Evolutionary conservation across 2,888 invertebrate genomes (phyloP).

Genomic region (Hydrotaea diabolus): DNA sequence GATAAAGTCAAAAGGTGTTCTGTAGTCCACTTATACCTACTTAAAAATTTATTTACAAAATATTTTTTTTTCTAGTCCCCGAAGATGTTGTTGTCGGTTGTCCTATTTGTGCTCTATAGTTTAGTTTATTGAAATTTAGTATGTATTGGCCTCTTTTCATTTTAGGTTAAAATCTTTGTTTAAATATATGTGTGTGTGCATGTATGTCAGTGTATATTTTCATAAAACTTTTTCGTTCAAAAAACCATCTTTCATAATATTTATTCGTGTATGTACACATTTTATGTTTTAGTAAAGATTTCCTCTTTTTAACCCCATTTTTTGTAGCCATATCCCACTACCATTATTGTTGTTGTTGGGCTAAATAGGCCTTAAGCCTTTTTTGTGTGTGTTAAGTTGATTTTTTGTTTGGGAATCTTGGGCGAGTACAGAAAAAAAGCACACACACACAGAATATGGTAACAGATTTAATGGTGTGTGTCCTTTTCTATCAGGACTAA

Average conservation of each 20-base stretch:
- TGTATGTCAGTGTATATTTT: not conserved
- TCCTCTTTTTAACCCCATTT: not conserved
- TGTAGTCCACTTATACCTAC: not conserved
- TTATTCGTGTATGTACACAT: not conserved
- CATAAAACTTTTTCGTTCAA: not conserved
- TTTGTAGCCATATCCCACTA: not conserved
- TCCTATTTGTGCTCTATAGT: constrained; percentile 38
- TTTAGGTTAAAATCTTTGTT: not conserved
- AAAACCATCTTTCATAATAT: not conserved
- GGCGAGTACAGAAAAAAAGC: not conserved
- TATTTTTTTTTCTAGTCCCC: not conserved
- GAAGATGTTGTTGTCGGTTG: constrained; percentile 42
- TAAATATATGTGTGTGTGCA: not conserved
- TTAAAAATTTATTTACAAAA: not conserved
- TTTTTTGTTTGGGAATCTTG: not conserved
- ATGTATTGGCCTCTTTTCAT: constrained; percentile 35
- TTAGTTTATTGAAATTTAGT: constrained; percentile 53
- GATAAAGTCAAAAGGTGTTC: not conserved
- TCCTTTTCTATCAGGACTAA: constrained; percentile 4
- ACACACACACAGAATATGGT: not conserved
- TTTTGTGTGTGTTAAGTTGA: constrained; percentile 16
- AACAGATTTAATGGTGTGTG: constrained; percentile 59
- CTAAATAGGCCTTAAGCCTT: constrained; percentile 54
- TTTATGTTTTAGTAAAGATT: not conserved
- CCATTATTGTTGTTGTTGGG: not conserved